Evolutionary conservation across 2,113 vertebrate genomes (phyloP).

Genomic region (Tenebrosternarchus preto): DNA sequence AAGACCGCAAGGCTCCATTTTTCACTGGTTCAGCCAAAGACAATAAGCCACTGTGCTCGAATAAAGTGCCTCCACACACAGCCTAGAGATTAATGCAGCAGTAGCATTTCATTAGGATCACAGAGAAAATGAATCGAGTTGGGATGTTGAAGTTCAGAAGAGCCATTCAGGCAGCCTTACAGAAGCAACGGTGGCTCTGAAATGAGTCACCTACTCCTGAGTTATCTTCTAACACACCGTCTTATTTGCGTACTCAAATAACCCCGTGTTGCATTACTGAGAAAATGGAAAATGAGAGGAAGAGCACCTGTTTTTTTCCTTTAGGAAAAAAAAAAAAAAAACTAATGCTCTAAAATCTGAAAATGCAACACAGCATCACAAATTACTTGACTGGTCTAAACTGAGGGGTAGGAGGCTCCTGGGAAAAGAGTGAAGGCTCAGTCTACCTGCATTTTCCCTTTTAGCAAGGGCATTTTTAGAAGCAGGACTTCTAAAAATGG

Average conservation of each 20-base stretch:
- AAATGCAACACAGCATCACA: neutral
- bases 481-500: constrained; percentile 13
- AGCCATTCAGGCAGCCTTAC: neutral
- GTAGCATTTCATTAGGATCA: constrained; percentile 45
- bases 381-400: neutral
- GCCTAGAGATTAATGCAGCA: constrained; percentile 30
- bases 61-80: constrained; percentile 28
- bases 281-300: too few relatives aligned
- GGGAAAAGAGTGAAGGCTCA: neutral
- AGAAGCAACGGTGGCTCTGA: neutral
- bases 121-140: constrained; percentile 31
- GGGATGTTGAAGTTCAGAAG: neutral
- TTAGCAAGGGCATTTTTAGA: neutral
- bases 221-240: too few relatives aligned
- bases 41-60: neutral
- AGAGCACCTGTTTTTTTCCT: neutral
- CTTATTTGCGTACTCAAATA: too few relatives aligned
- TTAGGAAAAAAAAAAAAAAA: neutral
- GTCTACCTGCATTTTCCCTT: neutral
- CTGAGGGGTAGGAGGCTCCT: neutral
- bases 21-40: constrained; percentile 1
- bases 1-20: constrained; percentile 7
- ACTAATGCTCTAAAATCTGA: neutral
- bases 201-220: neutral
- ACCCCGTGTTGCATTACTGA: too few relatives aligned